Evolutionary conservation across 2,113 vertebrate genomes (phyloP).

Genomic region (Microtus pennsylvanicus): DNA sequence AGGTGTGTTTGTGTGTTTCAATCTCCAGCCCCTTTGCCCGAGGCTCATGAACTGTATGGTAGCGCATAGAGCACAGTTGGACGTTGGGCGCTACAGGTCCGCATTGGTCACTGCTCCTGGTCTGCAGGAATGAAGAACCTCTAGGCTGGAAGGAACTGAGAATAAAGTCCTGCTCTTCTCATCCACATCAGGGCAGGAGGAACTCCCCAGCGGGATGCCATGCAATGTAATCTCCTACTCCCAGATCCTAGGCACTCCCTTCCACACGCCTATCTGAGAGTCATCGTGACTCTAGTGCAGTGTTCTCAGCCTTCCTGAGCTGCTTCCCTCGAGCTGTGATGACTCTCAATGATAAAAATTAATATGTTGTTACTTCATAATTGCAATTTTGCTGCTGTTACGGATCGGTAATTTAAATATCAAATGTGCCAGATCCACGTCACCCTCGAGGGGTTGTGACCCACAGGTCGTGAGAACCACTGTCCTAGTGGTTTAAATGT

Average conservation of each 20-base stretch:
- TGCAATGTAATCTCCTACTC: background rate
- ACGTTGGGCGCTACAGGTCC: background rate
- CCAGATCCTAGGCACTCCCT: background rate
- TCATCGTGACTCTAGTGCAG: background rate
- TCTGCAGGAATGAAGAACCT: background rate
- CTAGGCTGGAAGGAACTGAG: background rate
- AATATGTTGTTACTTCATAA: background rate
- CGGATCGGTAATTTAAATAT: background rate
- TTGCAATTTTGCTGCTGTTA: background rate
- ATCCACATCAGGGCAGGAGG: background rate
- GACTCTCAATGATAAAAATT: background rate
- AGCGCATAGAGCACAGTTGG: too few relatives aligned
- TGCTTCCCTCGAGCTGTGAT: background rate
- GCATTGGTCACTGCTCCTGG: background rate
- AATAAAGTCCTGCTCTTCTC: background rate
- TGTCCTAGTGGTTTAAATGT: background rate
- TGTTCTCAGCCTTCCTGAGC: background rate
- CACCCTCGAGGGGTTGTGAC: too few relatives aligned
- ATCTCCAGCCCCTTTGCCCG: too few relatives aligned
- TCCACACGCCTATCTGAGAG: background rate
- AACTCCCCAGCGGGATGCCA: background rate
- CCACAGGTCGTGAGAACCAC: background rate
- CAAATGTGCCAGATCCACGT: background rate
- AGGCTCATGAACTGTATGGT: too few relatives aligned
- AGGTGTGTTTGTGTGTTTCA: too few relatives aligned